Percentiles rank a stretch among this genome's conserved stretches.
phyloP scores from a whole-genome alignment of 2,797 vertebrate species.

The Cebuella pygmaea region DNA sequence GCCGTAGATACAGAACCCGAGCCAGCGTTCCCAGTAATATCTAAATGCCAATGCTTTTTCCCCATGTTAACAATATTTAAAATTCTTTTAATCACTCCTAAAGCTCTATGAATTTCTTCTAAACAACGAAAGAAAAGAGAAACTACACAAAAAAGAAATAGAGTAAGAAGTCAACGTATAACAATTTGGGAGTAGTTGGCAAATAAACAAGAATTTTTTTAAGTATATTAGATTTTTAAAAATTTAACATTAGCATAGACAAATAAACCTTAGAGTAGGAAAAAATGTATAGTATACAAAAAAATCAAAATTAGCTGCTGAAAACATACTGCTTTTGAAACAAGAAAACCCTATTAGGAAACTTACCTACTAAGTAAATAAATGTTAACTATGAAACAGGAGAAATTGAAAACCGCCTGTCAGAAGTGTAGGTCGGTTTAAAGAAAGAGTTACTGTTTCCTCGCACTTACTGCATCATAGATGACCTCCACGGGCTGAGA shows the following conservation, averaged over 20 bases:
- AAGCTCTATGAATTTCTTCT: background rate
- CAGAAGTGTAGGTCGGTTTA: background rate
- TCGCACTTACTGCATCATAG: conserved; percentile 93
- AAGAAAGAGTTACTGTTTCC: background rate
- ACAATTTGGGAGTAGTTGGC: background rate
- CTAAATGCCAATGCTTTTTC: background rate
- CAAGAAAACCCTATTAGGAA: background rate
- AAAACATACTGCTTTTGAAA: conserved; percentile 17
- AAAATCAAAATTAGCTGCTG: conserved; percentile 14
- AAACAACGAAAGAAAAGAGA: background rate
- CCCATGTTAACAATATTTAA: background rate
- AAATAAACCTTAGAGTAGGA: background rate
- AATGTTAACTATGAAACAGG: background rate
- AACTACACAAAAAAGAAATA: background rate
- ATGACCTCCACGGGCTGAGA: conserved; percentile 97
- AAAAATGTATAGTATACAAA: background rate
- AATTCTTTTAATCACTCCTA: background rate
- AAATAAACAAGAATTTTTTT: background rate
- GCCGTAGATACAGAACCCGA: background rate
- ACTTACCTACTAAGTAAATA: background rate
- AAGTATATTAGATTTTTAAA: background rate
- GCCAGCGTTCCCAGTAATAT: background rate
- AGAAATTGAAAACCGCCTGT: background rate
- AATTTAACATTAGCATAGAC: background rate
- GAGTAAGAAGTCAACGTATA: background rate